Percentiles rank a stretch among this genome's conserved stretches.
These are phyloP conservation scores for Paramuricea clavata DNA, from an alignment of 92 coral and sea anemone genomes.

Conservation along the genomic window DNA sequence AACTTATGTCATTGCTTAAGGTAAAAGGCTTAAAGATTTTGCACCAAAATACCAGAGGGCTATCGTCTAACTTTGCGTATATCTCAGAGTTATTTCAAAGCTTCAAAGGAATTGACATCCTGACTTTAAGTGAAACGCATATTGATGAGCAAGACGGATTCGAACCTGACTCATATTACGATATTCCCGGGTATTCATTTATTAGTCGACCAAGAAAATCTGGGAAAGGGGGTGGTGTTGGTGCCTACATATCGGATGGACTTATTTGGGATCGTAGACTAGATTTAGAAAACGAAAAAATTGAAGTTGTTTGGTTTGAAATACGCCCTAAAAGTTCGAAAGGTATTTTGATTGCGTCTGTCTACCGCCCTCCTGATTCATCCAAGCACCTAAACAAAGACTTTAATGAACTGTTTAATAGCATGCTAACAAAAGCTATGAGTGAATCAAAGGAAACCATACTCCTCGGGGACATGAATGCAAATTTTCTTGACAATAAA, in stretches of 20 bases:
- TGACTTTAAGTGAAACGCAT: constrained; percentile 44
- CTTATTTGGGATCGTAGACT: constrained; percentile 27
- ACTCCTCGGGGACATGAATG: constrained; percentile 45
- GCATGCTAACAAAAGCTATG: constrained; percentile 22
- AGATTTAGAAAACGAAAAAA: constrained; percentile 18
- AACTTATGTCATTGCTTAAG: too few relatives aligned
- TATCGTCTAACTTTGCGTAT: not conserved
- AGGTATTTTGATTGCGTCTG: constrained; percentile 41
- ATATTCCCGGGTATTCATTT: constrained; percentile 46
- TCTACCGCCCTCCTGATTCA: constrained; percentile 22
- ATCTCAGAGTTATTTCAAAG: constrained; percentile 27
- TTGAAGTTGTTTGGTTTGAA: too few relatives aligned
- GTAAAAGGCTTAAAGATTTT: too few relatives aligned
- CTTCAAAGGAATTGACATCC: not conserved
- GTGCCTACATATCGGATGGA: constrained; percentile 40
- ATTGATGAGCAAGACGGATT: constrained; percentile 3
- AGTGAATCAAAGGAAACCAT: constrained; percentile 30
- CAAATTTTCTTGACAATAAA: constrained; percentile 27
- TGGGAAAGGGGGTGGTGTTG: constrained; percentile 63
- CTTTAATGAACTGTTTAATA: constrained; percentile 17
- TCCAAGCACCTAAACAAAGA: constrained; percentile 27
- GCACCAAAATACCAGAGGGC: constrained; percentile 15
- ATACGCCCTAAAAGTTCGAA: constrained; percentile 34
- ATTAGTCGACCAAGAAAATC: constrained; percentile 49
- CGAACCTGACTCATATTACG: constrained; percentile 17